A percentile compares a stretch with the other conserved stretches of the same genome.
phyloP scores from a whole-genome alignment of 2,797 vertebrate species.

The Chelmon rostratus region DNA sequence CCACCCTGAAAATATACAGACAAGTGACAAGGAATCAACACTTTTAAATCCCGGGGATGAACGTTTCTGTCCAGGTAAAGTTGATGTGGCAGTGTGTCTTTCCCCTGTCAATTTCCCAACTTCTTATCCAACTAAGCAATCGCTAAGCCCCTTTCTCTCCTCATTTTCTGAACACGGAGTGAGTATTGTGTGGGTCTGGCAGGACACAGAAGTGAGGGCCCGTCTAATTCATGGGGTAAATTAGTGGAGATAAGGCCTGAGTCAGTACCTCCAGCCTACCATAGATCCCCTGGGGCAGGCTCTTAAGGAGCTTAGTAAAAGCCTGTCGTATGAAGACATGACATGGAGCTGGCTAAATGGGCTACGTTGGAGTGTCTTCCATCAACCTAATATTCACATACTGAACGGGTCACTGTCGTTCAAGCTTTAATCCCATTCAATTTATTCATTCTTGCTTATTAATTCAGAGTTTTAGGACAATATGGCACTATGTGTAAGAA shows the following conservation, averaged over 20 bases:
- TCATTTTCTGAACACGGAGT: constrained; percentile 74
- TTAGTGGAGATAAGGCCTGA: constrained; percentile 86
- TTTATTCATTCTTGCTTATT: constrained; percentile 81
- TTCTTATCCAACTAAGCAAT: constrained; percentile 70
- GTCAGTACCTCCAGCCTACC: constrained; percentile 84
- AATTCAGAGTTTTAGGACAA: constrained; percentile 75
- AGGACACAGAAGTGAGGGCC: constrained; percentile 72
- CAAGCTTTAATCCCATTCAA: constrained; percentile 82
- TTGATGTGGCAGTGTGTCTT: constrained; percentile 55
- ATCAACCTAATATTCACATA: constrained; percentile 83
- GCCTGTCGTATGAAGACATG: constrained; percentile 86
- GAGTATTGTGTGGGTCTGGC: constrained; percentile 76
- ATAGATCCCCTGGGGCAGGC: constrained; percentile 85
- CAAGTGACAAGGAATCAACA: constrained; percentile 73
- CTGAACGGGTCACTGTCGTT: constrained; percentile 78
- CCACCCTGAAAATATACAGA: constrained; percentile 70
- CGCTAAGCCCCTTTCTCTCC: constrained; percentile 72
- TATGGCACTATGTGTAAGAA: constrained; percentile 26
- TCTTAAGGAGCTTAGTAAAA: constrained; percentile 90
- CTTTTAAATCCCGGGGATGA: constrained; percentile 63
- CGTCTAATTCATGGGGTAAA: constrained; percentile 85
- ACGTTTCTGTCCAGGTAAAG: constrained; percentile 63
- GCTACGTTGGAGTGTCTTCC: constrained; percentile 84
- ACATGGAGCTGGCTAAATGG: constrained; percentile 87
- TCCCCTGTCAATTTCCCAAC: constrained; percentile 46